Percentiles rank a stretch among this genome's conserved stretches.
Conservation (phyloP, 2,113 vertebrate genomes). For the Thamnophis sirtalis region DNA sequence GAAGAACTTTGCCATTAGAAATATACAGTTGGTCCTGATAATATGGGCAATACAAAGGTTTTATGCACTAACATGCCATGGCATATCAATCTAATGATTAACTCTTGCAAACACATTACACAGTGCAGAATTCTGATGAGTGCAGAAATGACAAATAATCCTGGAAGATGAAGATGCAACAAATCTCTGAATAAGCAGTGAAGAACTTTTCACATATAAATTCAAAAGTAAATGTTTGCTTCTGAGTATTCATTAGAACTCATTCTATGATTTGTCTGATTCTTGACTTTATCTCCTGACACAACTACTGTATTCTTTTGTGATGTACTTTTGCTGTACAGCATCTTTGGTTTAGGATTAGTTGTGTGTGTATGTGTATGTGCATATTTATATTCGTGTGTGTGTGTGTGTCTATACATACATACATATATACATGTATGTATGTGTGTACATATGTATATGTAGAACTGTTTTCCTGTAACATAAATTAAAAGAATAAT, state of each 20-base stretch:
- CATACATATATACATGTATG: too few relatives aligned
- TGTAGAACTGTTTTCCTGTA: constrained; percentile 13
- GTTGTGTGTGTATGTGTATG: too few relatives aligned
- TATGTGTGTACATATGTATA: too few relatives aligned
- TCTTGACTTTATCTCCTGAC: not conserved
- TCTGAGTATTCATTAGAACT: not conserved
- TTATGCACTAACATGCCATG: not conserved
- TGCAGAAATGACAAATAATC: not conserved
- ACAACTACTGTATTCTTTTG: not conserved
- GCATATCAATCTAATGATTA: not conserved
- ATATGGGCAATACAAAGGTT: not conserved
- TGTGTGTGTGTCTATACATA: too few relatives aligned
- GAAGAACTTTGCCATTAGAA: constrained; percentile 5
- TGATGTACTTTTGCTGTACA: not conserved
- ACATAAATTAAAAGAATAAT: constrained; percentile 14
- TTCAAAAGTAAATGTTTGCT: not conserved
- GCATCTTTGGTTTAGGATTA: not conserved
- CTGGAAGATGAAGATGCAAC: not conserved
- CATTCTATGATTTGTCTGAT: not conserved
- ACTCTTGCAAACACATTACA: not conserved
- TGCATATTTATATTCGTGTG: too few relatives aligned
- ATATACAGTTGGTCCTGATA: not conserved
- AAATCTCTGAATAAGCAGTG: not conserved
- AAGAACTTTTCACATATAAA: not conserved
- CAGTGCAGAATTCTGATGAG: not conserved